Evolutionary conservation across 2,797 vertebrate genomes (phyloP), one percentile per base, ranked within the genome.

Genomic region (Xerus rutilus): DNA sequence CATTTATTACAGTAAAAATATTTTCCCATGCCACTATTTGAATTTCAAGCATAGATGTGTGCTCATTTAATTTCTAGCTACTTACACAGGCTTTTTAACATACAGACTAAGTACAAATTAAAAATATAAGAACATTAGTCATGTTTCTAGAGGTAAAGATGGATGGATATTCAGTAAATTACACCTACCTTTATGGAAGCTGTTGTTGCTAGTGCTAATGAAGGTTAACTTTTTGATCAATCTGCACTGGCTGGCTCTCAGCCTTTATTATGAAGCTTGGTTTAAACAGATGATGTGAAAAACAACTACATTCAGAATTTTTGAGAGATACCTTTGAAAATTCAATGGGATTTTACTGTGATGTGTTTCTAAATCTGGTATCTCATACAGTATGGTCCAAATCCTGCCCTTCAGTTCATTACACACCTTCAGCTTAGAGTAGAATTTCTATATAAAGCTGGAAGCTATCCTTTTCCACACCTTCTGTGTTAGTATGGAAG

Each of bases 21-120:
- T 97, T 98, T 98, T 98, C 98, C 97, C 98, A 98, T 97, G 95
- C 94, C 81, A 89, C 59, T 90, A 65, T 97, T 96, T 97, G 78
- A 97, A 96, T 98, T 97, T 98, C 88, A 97, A 87, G 18, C 77
- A 73, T 95, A 96, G 70, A 14, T 95, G 87, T 95, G 92, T 96
- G 76, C 43, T 89, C 89, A 96, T 94, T 93, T 97, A 96, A 84
- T 96, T 97, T 95, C 90, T 92, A 96, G 69, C 86, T 95, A 84
- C 17, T 23, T 91, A 95, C 59, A 45, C 70, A 7, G 93, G 65
- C 76, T 85, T 93, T 97, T 97, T 92, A 91, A 96, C 70, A 83
- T 97, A 90, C 11, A 95, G 54, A 88, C 67, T 82, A 96, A 95
- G 86, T 77, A 57, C 83, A 97, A 96, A 96, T 96, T 96, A 97